Base-by-base conservation (phyloP, 2,888 invertebrate species). In the Oscheius sp. region DNA sequence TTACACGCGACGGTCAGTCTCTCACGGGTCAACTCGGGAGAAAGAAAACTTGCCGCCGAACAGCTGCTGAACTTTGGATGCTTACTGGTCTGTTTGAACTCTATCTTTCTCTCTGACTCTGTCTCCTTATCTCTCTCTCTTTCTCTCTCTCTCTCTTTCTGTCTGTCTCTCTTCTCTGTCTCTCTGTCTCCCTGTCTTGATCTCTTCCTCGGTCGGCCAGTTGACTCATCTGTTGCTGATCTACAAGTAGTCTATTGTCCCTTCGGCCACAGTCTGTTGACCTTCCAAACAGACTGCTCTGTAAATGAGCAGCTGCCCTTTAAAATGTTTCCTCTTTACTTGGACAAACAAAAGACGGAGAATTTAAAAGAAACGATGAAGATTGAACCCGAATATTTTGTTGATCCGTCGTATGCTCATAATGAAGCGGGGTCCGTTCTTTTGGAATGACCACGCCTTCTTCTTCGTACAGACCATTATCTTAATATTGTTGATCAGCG, bases 361-460 rank as follows among this genome's bases (percentile, higher is more conserved):
- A 35, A 11, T 37, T 68, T 55, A 68, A 9, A 72, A 60, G 33
- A 78, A 71, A 7, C 57, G 57, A 10, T 66, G 55, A 2, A 78
- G 65, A 48, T 76, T 75, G 62, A 80, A 80, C 9, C 76, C 76
- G 42, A 80, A 77, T 66, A 80, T 75, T 5, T 80, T 77, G 53
- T 78, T 76, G 11, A 78, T 57, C 29, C 73, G 42, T 33, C 51
- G 74, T 32, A 80, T 21, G 32, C 75, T 78, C 13, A 62, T 33
- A 7, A 55, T 37, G 33, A 78, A 76, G 7, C 60, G 71, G 4
- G 58, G 66, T 47, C 53, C 65, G 3, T 75, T 73, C 32, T 32
- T 9, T 53, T 78, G 51, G 73, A 70, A 80, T 2, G 73, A 71
- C 80, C 78, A 78, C 33, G 75, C 63, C 48, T 73, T 51, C 62